These are phyloP conservation scores for Dicranocentrus wangi DNA, from an alignment of 2,888 invertebrate genomes.

Conservation along the genomic window DNA sequence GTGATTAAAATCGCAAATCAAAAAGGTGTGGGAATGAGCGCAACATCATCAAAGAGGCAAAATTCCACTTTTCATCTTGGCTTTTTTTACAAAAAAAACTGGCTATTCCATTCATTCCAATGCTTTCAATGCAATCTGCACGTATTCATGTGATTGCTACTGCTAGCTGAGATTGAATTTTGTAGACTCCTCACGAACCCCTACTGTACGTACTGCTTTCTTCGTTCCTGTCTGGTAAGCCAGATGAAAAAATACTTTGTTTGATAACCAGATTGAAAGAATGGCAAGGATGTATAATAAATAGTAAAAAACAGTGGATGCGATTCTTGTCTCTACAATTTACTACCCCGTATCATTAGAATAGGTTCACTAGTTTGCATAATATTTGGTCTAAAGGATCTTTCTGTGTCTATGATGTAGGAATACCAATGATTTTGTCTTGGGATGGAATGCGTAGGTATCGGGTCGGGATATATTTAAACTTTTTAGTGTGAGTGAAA, in stretches of 20 bases:
- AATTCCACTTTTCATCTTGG: not conserved
- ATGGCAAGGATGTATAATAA: conserved; percentile 8
- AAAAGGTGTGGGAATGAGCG: conserved; percentile 58
- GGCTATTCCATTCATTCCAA: conserved; percentile 37
- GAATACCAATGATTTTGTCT: conserved; percentile 15
- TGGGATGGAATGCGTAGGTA: conserved; percentile 56
- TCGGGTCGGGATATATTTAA: not conserved
- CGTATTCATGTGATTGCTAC: no score
- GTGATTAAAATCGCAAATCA: conserved; percentile 48
- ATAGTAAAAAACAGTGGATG: not conserved
- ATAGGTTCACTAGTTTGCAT: conserved; percentile 16
- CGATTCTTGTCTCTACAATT: conserved; percentile 55
- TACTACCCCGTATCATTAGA: conserved; percentile 15
- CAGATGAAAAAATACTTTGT: no score
- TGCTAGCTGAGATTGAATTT: no score
- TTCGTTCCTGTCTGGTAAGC: no score
- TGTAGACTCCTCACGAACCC: no score
- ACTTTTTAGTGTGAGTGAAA: not conserved
- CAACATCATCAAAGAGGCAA: conserved; percentile 12
- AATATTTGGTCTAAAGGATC: not conserved
- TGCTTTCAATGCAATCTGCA: no score
- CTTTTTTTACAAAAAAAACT: conserved; percentile 18
- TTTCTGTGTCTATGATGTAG: not conserved
- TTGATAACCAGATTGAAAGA: conserved; percentile 4
- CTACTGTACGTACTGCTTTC: no score